Base-by-base conservation (phyloP, 2,888 invertebrate genomes). In the Arctia plantaginis region DNA sequence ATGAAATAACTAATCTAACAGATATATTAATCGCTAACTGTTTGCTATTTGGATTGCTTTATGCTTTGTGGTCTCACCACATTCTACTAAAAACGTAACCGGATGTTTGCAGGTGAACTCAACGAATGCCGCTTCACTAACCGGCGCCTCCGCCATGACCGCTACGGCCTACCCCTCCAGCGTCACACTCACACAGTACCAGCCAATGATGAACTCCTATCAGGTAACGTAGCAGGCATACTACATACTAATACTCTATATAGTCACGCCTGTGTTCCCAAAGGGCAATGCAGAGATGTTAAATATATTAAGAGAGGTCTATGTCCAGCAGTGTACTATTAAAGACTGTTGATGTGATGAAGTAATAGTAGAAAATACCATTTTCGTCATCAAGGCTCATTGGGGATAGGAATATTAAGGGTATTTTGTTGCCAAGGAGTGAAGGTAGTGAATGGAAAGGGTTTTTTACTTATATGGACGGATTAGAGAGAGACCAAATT, bases 121-220 rank as follows among this genome's bases (percentile, higher is more conserved):
- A 0, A 94, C 90, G n/a, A 92, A 90, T 78, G 92, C 93, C 75
- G 91, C 94, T 75, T 93, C 94, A 23, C 85, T 94, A 35, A 90
- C 94, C 35, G 93, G 90, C 39, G 93, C 92, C 71, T 90, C 93
- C 3, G 90, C 86, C n/a, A 90, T 92, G 84, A 78, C 91, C 18
- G 88, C 90, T 35, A 84, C 90, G n/a, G 89, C 93, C 20, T 96
- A 96, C 84, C 96, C 96, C 6, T 89, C 95, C 89, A 95, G 94
- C 77, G 94, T 94, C 66, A 90, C 94, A 77, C 89, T 95, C 72
- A 92, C 95, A 41, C 95, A 95, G 89, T 96, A 95, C 90, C 95
- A 95, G 82, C 95, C 95, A 66, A 92, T 93, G 75, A 90, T 95
- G 78, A 95, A 95, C 88, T 94, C 94, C 0, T 95, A 96, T 77